Evolutionary conservation across 30 jellyfish, hydroid and myxozoan species (phyloP).

Genomic region (Turritopsis dohrnii): DNA sequence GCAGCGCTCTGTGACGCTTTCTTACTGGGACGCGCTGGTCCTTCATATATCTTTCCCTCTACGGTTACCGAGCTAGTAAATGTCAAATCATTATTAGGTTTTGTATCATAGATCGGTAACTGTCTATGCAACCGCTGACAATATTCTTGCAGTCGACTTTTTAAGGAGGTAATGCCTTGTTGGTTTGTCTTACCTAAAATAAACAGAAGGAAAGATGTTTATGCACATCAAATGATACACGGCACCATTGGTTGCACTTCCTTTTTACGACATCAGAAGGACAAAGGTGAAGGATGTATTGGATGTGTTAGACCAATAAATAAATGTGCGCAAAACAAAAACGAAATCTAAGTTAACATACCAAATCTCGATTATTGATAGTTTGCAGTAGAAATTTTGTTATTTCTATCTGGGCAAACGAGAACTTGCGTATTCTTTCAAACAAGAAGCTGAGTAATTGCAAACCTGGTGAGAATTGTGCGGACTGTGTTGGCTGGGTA

Average conservation of each 20-base stretch:
- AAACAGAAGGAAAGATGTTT: too few relatives aligned
- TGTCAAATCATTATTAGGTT: neutral
- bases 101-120: neutral
- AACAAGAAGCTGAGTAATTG: too few relatives aligned
- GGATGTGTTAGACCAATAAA: too few relatives aligned
- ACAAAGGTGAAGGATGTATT: too few relatives aligned
- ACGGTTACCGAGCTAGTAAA: neutral
- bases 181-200: neutral
- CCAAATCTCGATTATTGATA: too few relatives aligned
- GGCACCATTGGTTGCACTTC: too few relatives aligned
- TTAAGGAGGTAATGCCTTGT: neutral
- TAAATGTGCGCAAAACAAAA: neutral
- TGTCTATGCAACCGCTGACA: slow-evolving; percentile 16
- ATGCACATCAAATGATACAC: too few relatives aligned
- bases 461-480: neutral
- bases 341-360: too few relatives aligned
- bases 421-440: too few relatives aligned
- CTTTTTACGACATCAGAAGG: too few relatives aligned
- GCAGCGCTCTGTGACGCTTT: slow-evolving; percentile 8
- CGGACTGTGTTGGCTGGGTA: neutral
- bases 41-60: neutral
- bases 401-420: too few relatives aligned
- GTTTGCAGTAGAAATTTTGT: too few relatives aligned
- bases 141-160: slow-evolving; percentile 22
- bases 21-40: neutral